A percentile compares a stretch with the other conserved stretches of the same genome.
Evolutionary conservation across 2,888 invertebrate genomes (phyloP).

Genomic region (Tetheella fluctuosa): DNA sequence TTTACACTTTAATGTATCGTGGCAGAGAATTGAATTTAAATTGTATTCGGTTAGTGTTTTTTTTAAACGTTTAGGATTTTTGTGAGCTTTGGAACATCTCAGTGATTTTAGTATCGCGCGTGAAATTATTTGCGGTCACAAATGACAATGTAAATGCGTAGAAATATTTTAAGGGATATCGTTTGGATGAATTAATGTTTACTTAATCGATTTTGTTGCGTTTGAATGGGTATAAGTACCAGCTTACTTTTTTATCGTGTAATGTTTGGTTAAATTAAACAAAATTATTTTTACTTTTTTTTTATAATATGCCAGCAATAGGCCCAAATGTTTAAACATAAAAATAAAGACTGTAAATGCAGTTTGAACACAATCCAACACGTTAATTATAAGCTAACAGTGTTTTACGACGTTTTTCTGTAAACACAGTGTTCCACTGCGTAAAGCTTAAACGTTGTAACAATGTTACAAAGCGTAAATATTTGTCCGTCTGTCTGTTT

Average conservation of each 20-base stretch:
- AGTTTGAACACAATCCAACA: conserved; percentile 28
- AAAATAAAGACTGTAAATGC: background rate
- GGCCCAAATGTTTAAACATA: background rate
- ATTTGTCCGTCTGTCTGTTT: conserved; percentile 46
- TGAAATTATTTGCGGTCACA: conserved; percentile 10
- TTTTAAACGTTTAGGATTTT: background rate
- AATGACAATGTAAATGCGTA: conserved; percentile 1
- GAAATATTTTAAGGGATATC: background rate
- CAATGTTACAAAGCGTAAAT: conserved; percentile 43
- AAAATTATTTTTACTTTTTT: conserved; percentile 14
- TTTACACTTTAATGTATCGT: conserved; percentile 1
- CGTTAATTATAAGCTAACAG: conserved; percentile 38
- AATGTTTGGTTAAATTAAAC: too few relatives aligned
- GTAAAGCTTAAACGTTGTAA: conserved; percentile 19
- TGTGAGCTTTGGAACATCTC: background rate
- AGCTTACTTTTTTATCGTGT: background rate
- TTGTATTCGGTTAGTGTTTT: conserved; percentile 4
- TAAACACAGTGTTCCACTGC: conserved; percentile 33
- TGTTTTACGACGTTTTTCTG: conserved; percentile 37
- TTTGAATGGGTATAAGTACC: background rate
- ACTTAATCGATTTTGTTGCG: conserved; percentile 1
- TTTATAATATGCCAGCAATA: background rate
- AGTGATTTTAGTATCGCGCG: background rate
- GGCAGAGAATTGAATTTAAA: background rate
- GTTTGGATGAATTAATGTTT: conserved; percentile 1